A percentile compares a stretch with the other conserved stretches of the same genome.
Conservation (phyloP, 2,888 invertebrate species). For the Unio delphinus region DNA sequence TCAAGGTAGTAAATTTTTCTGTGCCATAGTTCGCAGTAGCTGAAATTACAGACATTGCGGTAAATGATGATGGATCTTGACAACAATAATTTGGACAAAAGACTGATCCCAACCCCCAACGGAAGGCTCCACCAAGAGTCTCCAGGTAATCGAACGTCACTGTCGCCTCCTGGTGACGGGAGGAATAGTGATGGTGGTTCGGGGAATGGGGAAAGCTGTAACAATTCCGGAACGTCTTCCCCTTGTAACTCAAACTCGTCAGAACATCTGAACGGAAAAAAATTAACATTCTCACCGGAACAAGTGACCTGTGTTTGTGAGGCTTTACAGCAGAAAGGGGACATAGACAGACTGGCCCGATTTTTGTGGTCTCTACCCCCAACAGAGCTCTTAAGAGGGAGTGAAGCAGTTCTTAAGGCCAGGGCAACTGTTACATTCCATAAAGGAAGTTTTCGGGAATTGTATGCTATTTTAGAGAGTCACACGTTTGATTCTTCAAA, state of each 20-base stretch:
- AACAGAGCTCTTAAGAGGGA: conserved; percentile 82
- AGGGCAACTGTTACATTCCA: conserved; percentile 92
- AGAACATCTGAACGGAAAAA: conserved; percentile 55
- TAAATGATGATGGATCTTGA: conserved; percentile 25
- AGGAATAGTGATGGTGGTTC: conserved; percentile 12
- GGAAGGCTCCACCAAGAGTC: conserved; percentile 11
- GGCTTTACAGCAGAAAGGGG: conserved; percentile 71
- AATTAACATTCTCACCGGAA: conserved; percentile 69
- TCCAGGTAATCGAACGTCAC: conserved; percentile 28
- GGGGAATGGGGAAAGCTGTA: conserved; percentile 20
- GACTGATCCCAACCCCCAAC: conserved; percentile 22
- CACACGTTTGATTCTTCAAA: conserved; percentile 89
- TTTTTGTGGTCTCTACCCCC: conserved; percentile 91
- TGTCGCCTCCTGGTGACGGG: conserved; percentile 24
- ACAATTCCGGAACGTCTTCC: conserved; percentile 27
- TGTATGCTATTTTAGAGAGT: conserved; percentile 91
- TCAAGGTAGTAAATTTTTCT: conserved; percentile 25
- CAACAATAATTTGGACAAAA: conserved; percentile 20
- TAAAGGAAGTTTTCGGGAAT: conserved; percentile 87
- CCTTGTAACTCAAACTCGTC: conserved; percentile 30
- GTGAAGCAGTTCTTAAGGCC: conserved; percentile 91
- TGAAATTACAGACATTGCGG: conserved; percentile 21
- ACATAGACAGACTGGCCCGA: conserved; percentile 80
- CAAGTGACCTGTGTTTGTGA: conserved; percentile 73
- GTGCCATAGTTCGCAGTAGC: conserved; percentile 25